A percentile compares a stretch with the other conserved stretches of the same genome.
phyloP scores from a whole-genome alignment of 2,113 vertebrate genomes.

The Hydrochoerus hydrochaeris region DNA sequence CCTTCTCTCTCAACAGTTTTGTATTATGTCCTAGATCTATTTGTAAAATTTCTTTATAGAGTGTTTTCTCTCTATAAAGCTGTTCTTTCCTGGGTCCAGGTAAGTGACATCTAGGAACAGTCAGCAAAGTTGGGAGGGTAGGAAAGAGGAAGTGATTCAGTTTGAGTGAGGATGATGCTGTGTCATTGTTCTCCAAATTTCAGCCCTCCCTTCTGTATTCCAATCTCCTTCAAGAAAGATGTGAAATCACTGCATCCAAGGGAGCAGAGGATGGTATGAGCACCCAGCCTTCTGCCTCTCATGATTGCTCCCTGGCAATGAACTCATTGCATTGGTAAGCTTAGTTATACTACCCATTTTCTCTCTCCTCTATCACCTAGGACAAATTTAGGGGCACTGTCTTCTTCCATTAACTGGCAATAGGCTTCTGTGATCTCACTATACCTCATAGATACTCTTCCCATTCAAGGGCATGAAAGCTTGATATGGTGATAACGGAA shows the following conservation, averaged over 20 bases:
- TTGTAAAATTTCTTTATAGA: conserved; percentile 16
- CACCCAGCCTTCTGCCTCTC: not conserved
- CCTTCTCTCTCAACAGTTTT: not conserved
- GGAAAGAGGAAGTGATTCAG: not conserved
- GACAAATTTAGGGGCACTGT: not conserved
- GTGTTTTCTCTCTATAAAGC: not conserved
- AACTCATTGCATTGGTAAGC: not conserved
- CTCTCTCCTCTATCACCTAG: not conserved
- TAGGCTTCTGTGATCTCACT: not conserved
- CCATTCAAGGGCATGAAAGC: not conserved
- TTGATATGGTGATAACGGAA: not conserved
- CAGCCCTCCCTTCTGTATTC: not conserved
- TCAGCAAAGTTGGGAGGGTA: not conserved
- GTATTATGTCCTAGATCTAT: not conserved
- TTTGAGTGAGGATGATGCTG: not conserved
- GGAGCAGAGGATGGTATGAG: not conserved
- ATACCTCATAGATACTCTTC: not conserved
- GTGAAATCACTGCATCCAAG: not conserved
- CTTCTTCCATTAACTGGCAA: not conserved
- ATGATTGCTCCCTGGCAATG: not conserved
- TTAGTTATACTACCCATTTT: conserved; percentile 5
- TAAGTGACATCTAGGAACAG: not conserved
- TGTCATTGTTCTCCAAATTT: not conserved
- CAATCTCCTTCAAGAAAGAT: not conserved
- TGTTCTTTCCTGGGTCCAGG: not conserved